Percentiles rank a stretch among this genome's conserved stretches.
phyloP scores from a whole-genome alignment of 2,113 vertebrate species.

The Hippocampus guttulatus region DNA sequence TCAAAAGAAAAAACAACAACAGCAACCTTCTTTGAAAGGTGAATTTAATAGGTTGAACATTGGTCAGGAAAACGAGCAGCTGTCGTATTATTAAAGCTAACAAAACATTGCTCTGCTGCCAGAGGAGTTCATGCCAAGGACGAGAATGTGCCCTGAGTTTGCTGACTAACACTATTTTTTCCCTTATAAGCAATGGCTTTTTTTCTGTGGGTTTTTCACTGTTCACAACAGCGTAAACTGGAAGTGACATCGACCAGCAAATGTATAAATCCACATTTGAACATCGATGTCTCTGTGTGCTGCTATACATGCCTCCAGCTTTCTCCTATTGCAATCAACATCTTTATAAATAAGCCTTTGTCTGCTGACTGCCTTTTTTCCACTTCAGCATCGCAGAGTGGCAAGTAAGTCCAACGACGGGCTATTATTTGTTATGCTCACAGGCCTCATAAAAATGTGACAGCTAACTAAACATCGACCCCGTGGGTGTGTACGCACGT shows the following conservation, averaged over 20 bases:
- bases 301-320: neutral
- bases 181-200: constrained; percentile 10
- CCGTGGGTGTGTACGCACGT: neutral
- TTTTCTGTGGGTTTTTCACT: neutral
- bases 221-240: constrained; percentile 1
- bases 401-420: constrained; percentile 3
- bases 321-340: neutral
- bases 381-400: neutral
- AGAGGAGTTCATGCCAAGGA: constrained; percentile 11
- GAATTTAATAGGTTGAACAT: neutral
- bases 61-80: neutral
- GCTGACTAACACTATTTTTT: neutral
- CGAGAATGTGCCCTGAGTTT: constrained; percentile 2
- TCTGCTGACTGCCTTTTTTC: neutral
- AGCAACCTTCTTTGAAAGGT: neutral
- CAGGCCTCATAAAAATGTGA: constrained; percentile 24
- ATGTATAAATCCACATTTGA: neutral
- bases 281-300: neutral
- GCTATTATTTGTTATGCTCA: constrained; percentile 20
- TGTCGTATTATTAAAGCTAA: neutral
- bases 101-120: neutral
- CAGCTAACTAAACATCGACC: constrained; percentile 29
- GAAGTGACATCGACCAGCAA: neutral
- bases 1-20: neutral
- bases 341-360: neutral